Evolutionary conservation across 2,113 vertebrate genomes (phyloP).

Genomic region (Mesembrinibis cayennensis): DNA sequence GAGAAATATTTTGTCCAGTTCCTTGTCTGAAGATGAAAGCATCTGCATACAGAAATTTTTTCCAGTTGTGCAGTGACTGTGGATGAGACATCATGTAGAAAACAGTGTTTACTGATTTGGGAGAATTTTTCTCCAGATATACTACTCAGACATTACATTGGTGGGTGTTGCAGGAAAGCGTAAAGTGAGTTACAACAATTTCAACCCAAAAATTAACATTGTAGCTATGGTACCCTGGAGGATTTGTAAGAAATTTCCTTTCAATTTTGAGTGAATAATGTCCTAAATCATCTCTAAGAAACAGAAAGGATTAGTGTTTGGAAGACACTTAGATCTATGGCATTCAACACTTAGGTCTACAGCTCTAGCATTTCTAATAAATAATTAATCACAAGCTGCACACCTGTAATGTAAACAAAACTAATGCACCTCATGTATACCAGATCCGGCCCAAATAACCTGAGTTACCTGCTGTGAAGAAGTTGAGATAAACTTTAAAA

Average conservation of each 20-base stretch:
- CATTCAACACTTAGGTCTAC: background rate
- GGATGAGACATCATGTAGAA: background rate
- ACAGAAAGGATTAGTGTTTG: background rate
- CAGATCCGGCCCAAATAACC: background rate
- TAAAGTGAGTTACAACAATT: background rate
- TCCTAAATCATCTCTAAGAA: background rate
- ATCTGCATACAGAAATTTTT: background rate
- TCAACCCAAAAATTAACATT: background rate
- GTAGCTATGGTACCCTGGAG: background rate
- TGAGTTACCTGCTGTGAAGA: background rate
- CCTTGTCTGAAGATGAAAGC: background rate
- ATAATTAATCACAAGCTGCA: background rate
- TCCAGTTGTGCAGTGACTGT: background rate
- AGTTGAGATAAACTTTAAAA: background rate
- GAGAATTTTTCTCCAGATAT: background rate
- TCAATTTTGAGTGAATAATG: background rate
- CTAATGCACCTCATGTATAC: background rate
- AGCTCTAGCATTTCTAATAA: background rate
- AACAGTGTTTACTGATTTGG: background rate
- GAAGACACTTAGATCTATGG: background rate
- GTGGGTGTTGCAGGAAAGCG: background rate
- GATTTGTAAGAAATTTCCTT: background rate
- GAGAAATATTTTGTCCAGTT: background rate
- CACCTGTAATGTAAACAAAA: background rate
- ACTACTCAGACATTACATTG: background rate